phyloP scores from a whole-genome alignment of 2,888 invertebrate species.

The Sarcophaga caerulescens region DNA sequence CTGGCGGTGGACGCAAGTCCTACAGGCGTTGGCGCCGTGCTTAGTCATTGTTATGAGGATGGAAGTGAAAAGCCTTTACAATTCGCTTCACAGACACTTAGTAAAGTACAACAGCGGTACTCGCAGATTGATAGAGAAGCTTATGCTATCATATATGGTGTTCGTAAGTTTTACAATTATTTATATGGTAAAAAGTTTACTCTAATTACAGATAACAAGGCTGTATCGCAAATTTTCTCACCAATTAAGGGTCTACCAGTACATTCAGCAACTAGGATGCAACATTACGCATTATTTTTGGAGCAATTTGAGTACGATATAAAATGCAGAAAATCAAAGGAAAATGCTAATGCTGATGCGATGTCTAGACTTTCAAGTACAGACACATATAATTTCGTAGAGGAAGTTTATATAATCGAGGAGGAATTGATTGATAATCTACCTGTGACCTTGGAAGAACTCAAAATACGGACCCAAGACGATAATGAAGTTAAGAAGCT shows the following conservation, averaged over 20 bases:
- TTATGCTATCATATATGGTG: slow-evolving; percentile 76
- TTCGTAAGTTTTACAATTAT: slow-evolving; percentile 78
- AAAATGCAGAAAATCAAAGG: slow-evolving; percentile 37
- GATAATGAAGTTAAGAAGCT: slow-evolving; percentile 46
- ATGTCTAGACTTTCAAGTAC: slow-evolving; percentile 27
- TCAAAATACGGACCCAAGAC: slow-evolving; percentile 31
- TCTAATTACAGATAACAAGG: slow-evolving; percentile 70
- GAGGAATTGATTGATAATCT: slow-evolving; percentile 53
- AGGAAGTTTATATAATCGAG: slow-evolving; percentile 55
- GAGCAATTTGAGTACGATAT: slow-evolving; percentile 49
- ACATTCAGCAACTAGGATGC: slow-evolving; percentile 51
- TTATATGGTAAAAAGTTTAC: slow-evolving; percentile 74
- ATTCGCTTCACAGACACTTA: slow-evolving; percentile 75
- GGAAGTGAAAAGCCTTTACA: slow-evolving; percentile 73
- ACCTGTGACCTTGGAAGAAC: slow-evolving; percentile 52
- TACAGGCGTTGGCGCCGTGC: slow-evolving; percentile 74
- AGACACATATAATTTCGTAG: slow-evolving; percentile 15
- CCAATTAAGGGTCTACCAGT: slow-evolving; percentile 55
- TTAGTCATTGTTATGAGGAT: slow-evolving; percentile 72
- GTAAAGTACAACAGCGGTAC: slow-evolving; percentile 58
- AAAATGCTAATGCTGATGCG: slow-evolving; percentile 52
- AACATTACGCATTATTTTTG: slow-evolving; percentile 59
- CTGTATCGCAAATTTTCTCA: slow-evolving; percentile 63
- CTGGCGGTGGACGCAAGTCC: slow-evolving; percentile 73
- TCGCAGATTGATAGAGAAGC: slow-evolving; percentile 71